Percentiles rank a stretch among this genome's conserved stretches.
Conservation (phyloP, 2,797 vertebrate genomes). For the Gymnothorax javanicus region DNA sequence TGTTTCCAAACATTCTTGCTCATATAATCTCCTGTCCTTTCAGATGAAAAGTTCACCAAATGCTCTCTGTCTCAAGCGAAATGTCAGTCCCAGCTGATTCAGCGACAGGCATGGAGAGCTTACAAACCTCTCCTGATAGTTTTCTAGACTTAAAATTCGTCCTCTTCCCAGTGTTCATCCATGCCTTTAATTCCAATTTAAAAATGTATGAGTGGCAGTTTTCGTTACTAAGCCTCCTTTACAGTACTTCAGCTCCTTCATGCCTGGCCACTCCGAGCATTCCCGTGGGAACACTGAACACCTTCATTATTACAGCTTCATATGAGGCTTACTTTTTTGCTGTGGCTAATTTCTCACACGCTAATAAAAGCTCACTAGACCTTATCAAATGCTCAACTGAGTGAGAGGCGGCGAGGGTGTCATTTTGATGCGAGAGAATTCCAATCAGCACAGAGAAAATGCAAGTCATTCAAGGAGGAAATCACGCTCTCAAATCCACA, state of each 20-base stretch:
- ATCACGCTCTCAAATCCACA: background rate
- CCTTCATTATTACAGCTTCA: background rate
- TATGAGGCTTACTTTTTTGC: background rate
- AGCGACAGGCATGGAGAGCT: background rate
- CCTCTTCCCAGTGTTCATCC: background rate
- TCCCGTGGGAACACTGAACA: background rate
- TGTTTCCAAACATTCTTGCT: background rate
- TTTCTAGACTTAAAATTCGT: background rate
- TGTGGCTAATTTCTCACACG: slow-evolving; percentile 12
- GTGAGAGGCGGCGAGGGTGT: background rate
- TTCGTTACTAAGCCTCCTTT: background rate
- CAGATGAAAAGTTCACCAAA: background rate
- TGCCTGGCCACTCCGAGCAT: slow-evolving; percentile 4
- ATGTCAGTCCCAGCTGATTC: background rate
- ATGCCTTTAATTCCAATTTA: slow-evolving; percentile 14
- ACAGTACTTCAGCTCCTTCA: background rate
- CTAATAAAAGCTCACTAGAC: slow-evolving; percentile 17
- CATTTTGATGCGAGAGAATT: background rate
- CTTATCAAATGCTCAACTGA: background rate
- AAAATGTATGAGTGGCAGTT: slow-evolving; percentile 13
- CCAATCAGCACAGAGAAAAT: background rate
- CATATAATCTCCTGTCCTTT: background rate
- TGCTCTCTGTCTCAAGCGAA: background rate
- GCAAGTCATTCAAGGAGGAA: background rate
- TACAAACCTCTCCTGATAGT: background rate